Conservation (phyloP, 2,113 vertebrate species). For the Corythoichthys haematopterus region DNA sequence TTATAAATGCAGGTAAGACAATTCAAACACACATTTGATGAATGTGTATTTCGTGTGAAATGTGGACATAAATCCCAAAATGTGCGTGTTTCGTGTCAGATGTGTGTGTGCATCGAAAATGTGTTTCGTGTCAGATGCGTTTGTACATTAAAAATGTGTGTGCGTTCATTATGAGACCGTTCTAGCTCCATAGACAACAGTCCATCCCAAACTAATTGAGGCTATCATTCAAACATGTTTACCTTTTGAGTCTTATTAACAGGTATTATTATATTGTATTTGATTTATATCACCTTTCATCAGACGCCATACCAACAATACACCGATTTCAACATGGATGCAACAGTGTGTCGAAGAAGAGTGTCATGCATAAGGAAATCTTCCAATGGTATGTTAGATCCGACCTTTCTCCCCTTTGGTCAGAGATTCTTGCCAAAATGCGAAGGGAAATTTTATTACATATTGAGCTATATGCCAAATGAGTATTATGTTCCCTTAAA, state of each 20-base stretch:
- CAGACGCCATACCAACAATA: conserved; percentile 39
- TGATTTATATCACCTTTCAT: background rate
- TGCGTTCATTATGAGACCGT: no score
- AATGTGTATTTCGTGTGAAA: no score
- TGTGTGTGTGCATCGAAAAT: no score
- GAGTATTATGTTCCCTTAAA: no score
- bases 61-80: no score
- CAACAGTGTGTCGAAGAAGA: conserved; percentile 74
- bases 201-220: background rate
- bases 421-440: background rate
- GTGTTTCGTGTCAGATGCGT: no score
- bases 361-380: conserved; percentile 80
- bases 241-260: background rate
- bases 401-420: background rate
- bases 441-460: no score
- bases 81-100: no score
- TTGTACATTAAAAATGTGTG: no score
- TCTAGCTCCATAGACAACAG: background rate
- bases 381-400: conserved; percentile 76
- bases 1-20: no score
- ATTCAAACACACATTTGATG: no score
- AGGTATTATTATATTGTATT: background rate
- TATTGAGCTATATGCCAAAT: no score
- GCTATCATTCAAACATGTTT: background rate
- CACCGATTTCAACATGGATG: conserved; percentile 75